Evolutionary conservation across 1,140 invertebrate species (phyloP).

Genomic region (Panulirus ornatus): DNA sequence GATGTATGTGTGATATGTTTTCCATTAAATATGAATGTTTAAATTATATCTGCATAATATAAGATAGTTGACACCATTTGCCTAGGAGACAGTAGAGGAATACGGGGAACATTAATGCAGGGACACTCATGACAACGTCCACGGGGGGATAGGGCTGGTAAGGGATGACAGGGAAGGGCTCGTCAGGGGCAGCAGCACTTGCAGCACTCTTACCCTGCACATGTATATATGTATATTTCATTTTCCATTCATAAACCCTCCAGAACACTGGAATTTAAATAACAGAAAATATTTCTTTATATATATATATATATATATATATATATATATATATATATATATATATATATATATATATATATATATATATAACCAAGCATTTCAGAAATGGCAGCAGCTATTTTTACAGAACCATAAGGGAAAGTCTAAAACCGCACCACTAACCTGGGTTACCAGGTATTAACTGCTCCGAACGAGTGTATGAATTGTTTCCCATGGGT

Average conservation of each 20-base stretch:
- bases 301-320: too few relatives aligned
- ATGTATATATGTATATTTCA: not conserved
- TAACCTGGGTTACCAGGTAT: too few relatives aligned
- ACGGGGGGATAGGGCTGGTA: slow-evolving; percentile 29
- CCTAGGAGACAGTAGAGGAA: slow-evolving; percentile 25
- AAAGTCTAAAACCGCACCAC: too few relatives aligned
- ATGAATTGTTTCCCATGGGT: too few relatives aligned
- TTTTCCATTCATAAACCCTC: not conserved
- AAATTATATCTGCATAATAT: not conserved
- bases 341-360: not conserved
- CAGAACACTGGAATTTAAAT: not conserved
- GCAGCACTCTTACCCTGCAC: slow-evolving; percentile 11
- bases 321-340: not conserved
- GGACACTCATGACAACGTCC: slow-evolving; percentile 70
- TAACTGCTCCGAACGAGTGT: too few relatives aligned
- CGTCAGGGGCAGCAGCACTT: slow-evolving; percentile 40
- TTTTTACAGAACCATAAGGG: too few relatives aligned
- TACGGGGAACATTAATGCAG: slow-evolving; percentile 49
- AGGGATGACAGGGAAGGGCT: slow-evolving; percentile 42
- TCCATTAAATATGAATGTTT: not conserved
- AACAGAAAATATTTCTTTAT: too few relatives aligned
- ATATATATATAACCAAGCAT: not conserved
- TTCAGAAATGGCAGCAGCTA: too few relatives aligned
- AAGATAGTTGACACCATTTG: slow-evolving; percentile 61
- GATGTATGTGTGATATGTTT: slow-evolving; percentile 12